Conservation (phyloP, 1,140 invertebrate species). For the Araneus ventricosus region DNA sequence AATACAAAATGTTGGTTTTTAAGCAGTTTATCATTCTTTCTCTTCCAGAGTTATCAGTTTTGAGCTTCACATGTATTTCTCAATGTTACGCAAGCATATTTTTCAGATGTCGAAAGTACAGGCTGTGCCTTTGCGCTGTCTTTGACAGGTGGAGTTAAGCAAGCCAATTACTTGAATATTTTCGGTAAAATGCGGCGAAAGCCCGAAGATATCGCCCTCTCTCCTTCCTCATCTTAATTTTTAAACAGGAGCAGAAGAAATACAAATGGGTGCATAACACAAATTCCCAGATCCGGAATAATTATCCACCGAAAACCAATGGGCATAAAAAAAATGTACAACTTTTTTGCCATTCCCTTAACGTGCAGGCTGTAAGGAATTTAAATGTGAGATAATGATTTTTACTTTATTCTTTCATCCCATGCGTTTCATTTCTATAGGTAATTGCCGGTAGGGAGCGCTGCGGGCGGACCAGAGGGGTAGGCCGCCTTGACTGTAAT, state of each 20-base stretch:
- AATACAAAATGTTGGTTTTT: too few species aligned
- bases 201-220: too few species aligned
- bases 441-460: slow-evolving; percentile 40
- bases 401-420: slow-evolving; percentile 47
- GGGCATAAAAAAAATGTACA: background rate
- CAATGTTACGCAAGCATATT: too few species aligned
- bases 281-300: background rate
- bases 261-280: background rate
- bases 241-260: background rate
- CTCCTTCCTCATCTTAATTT: background rate
- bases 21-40: too few species aligned
- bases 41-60: too few species aligned
- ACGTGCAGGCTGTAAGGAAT: slow-evolving; percentile 51
- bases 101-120: too few species aligned
- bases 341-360: slow-evolving; percentile 8
- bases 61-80: too few species aligned
- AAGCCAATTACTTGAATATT: too few species aligned
- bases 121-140: too few species aligned
- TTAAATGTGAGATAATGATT: slow-evolving; percentile 66
- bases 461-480: slow-evolving; percentile 12
- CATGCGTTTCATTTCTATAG: slow-evolving; percentile 40
- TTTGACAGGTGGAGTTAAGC: too few species aligned
- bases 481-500: slow-evolving; percentile 47
- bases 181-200: too few species aligned
- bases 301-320: slow-evolving; percentile 1